These are phyloP conservation scores for Oopsacas minuta DNA, from an alignment of 37 sponge, comb jelly and placozoan species.

Conservation along the genomic window DNA sequence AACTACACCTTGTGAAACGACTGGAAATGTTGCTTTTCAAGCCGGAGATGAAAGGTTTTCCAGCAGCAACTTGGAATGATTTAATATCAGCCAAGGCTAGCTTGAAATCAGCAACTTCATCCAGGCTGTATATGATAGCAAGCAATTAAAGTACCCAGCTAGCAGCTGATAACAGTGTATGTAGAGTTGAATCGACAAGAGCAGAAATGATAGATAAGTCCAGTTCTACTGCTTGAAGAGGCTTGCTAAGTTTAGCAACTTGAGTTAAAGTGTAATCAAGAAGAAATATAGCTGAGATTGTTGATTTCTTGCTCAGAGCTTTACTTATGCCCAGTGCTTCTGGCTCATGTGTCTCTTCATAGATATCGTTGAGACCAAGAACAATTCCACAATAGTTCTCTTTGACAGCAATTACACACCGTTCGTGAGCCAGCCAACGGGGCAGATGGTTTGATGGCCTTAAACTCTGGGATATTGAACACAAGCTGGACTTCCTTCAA, in stretches of 20 bases:
- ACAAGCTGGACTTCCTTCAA: neutral
- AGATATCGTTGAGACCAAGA: neutral
- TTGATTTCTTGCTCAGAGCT: neutral
- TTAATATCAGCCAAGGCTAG: neutral
- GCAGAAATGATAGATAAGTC: constrained; percentile 43
- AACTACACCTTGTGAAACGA: constrained; percentile 16
- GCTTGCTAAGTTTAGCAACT: constrained; percentile 44
- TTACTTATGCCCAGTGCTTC: constrained; percentile 20
- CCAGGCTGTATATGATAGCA: constrained; percentile 25
- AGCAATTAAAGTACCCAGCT: constrained; percentile 51
- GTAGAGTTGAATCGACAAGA: constrained; percentile 48
- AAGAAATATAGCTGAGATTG: neutral
- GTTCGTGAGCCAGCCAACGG: neutral
- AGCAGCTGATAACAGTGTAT: constrained; percentile 39
- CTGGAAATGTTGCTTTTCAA: neutral
- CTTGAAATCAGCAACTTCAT: constrained; percentile 25
- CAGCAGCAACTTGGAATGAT: neutral
- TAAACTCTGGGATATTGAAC: neutral
- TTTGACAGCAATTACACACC: constrained; percentile 10
- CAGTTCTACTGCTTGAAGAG: constrained; percentile 41
- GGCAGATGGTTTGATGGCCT: neutral
- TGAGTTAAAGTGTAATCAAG: constrained; percentile 22
- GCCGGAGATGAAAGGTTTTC: neutral
- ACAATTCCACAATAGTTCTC: neutral
- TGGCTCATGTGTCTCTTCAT: constrained; percentile 19